These are phyloP conservation scores for Centropus bengalensis DNA, from an alignment of 2,113 vertebrate species.

Conservation along the genomic window DNA sequence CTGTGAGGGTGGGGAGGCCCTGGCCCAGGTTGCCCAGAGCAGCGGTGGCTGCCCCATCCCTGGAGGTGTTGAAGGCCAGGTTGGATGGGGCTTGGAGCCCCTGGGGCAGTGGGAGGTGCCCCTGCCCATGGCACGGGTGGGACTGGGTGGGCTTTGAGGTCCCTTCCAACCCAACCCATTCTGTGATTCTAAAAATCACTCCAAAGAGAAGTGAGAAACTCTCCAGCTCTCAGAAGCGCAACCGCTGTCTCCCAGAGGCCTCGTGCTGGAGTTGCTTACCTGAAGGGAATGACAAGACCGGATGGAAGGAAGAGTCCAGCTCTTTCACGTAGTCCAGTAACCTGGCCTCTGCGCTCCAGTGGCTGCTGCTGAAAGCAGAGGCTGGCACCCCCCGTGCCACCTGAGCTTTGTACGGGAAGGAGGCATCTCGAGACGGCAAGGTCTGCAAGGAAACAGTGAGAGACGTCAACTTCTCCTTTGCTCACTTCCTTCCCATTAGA, in stretches of 20 bases:
- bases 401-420: conserved; percentile 60
- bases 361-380: conserved; percentile 36
- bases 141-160: no score
- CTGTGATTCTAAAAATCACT: no score
- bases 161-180: no score
- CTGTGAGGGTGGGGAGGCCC: no score
- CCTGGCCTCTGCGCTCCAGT: conserved; percentile 37
- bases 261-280: conserved; percentile 68
- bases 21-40: no score
- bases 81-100: no score
- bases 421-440: conserved; percentile 51
- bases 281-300: conserved; percentile 78
- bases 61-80: no score
- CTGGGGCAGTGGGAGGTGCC: no score
- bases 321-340: conserved; percentile 68
- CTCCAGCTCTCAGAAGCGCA: no score
- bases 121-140: no score
- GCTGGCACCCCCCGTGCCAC: conserved; percentile 21
- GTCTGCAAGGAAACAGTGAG: conserved; percentile 66
- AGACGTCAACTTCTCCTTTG: not conserved
- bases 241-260: not conserved
- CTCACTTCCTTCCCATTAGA: not conserved
- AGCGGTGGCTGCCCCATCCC: no score
- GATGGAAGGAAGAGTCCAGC: conserved; percentile 76
- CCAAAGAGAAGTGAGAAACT: no score